Base-by-base conservation (phyloP, 2,113 vertebrate species). In the Marmota flaviventris region DNA sequence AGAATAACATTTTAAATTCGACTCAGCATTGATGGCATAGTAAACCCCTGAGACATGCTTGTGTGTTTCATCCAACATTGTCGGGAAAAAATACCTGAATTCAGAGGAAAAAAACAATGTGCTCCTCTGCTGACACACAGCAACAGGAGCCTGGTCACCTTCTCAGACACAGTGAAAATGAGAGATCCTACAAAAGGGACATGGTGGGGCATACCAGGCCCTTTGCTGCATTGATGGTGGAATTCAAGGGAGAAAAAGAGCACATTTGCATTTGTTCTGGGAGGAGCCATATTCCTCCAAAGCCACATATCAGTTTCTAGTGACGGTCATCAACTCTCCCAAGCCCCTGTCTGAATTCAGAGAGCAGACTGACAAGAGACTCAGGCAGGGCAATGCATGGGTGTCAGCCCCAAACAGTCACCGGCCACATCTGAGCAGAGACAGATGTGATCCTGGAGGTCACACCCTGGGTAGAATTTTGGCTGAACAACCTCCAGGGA, bases 401-500 rank as follows among this genome's bases (percentile, higher is more conserved):
- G 56, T 20, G 9, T 13, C 27, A 8, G 25, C 42, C 17, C 5
- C 16, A 22, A 17, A 10, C 16, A 1, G 2, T 67, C n/a, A 25
- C 48, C 45, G 18, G 24, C 39, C 2, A 11, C 5, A 16, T 34
- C 17, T 13, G 6, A 79, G 82, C 27, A 87, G 45, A 53, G 1
- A 20, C 16, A 0, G 1, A 1, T 22, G 32, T 69, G 70, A 11
- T 32, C 3, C 2, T 13, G n/a, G 34, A 69, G 11, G 14, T 58
- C 18, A 12, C 0, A 0, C 1, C 2, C 11, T 0, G 20, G 20
- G 20, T 29, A 17, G n/a, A 32, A 48, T 5, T 24, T 39, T 34
- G 48, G 34, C 16, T 45, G 51, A 42, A 24, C 16, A 67, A 48
- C 5, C 18, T 45, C 48, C 10, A 27, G 13, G 51, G 20, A 51